Evolutionary conservation across 2,888 invertebrate genomes (phyloP).

Genomic region (Branchipolynoe longqiensis): DNA sequence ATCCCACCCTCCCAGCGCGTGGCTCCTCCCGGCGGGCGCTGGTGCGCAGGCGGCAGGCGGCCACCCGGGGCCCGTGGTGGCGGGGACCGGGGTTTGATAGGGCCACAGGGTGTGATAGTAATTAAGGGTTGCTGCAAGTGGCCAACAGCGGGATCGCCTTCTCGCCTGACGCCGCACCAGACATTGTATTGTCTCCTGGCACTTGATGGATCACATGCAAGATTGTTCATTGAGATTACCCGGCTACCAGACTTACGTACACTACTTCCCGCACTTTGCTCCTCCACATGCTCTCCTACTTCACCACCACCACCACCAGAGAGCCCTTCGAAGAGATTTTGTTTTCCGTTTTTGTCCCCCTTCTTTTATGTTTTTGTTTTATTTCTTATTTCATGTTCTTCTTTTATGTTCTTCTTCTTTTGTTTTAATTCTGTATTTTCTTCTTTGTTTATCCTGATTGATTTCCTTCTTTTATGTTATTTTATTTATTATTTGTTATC

Average conservation of each 20-base stretch:
- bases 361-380: too few relatives aligned
- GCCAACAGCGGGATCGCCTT: slow-evolving; percentile 27
- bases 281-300: background rate
- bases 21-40: too few relatives aligned
- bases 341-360: too few relatives aligned
- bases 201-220: slow-evolving; percentile 18
- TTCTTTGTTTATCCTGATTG: too few relatives aligned
- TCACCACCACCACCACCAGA: background rate
- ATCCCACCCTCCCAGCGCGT: too few relatives aligned
- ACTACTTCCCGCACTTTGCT: background rate
- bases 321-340: too few relatives aligned
- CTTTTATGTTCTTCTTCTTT: too few relatives aligned
- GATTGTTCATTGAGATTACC: slow-evolving; percentile 42
- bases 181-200: slow-evolving; percentile 24
- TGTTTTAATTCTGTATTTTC: too few relatives aligned
- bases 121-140: slow-evolving; percentile 36
- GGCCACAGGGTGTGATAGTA: slow-evolving; percentile 33
- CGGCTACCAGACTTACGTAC: slow-evolving; percentile 40
- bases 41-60: background rate
- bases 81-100: slow-evolving; percentile 16
- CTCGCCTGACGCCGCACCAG: slow-evolving; percentile 32
- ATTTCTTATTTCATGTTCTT: too few relatives aligned
- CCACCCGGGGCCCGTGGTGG: background rate
- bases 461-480: too few relatives aligned
- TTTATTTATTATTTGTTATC: too few relatives aligned